A percentile compares a stretch with the other conserved stretches of the same genome.
These are phyloP conservation scores for Mugil cephalus DNA, from an alignment of 2,113 vertebrate species.

Conservation along the genomic window DNA sequence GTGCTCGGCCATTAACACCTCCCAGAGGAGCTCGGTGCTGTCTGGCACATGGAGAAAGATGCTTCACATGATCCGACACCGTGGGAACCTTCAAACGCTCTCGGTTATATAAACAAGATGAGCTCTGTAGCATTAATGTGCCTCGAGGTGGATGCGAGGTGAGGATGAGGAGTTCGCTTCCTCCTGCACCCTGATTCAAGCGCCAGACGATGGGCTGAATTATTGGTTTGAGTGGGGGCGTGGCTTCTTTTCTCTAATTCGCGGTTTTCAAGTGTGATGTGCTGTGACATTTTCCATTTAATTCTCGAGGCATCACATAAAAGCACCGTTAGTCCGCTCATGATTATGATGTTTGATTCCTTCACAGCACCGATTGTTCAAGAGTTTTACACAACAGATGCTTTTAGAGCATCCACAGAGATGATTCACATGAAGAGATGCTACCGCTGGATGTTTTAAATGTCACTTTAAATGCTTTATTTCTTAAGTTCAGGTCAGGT, in stretches of 20 bases:
- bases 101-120: conserved; percentile 5
- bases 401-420: too few relatives aligned
- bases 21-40: neutral
- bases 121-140: neutral
- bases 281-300: conserved; percentile 24
- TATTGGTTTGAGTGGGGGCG: too few relatives aligned
- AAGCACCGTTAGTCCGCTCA: conserved; percentile 4
- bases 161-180: neutral
- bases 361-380: neutral
- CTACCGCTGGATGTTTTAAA: neutral
- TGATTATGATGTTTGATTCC: neutral
- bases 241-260: conserved; percentile 12
- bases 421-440: conserved; percentile 3
- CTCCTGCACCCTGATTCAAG: neutral
- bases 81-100: conserved; percentile 4
- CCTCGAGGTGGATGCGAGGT: neutral
- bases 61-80: neutral
- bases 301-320: neutral
- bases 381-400: too few relatives aligned
- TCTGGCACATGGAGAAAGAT: conserved; percentile 1
- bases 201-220: too few relatives aligned
- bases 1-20: conserved; percentile 11
- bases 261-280: conserved; percentile 21
- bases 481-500: too few relatives aligned
- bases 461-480: neutral